Evolutionary conservation across 2,888 invertebrate genomes (phyloP), one percentile per base, ranked within the genome.

Genomic region (Ophioninae sp.): DNA sequence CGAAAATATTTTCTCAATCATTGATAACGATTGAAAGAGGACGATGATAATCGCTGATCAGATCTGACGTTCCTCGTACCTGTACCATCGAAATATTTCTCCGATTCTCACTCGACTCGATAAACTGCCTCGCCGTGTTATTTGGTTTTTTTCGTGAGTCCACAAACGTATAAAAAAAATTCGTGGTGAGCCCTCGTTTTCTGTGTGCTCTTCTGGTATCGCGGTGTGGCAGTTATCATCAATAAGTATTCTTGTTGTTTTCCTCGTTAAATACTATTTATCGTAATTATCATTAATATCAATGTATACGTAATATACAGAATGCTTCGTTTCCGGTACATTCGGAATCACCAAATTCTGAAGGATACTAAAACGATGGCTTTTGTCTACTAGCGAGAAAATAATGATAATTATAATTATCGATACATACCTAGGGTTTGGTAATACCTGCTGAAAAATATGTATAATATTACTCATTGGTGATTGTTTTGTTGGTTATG

Each of bases 211-310:
- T 30, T 30, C 59, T 17, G 56, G 61, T 82, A 86, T 86, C 84
- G 79, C 84, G 69, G 80, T 81, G 82, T 89, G 90, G 90, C 90
- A 90, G 90, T 90, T 39, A 87, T 90, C 87, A 79, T 88, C 86
- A 79, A 85, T 89, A 90, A 89, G 88, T 90, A 89, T 80, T 71
- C 51, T 64, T 71, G 41, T 74, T 71, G 30, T 65, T 22, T 72
- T 74, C 20, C 41, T 22, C 37, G 17, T 30, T 61, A 39, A 59
- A 72, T 7, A 73, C 73, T 73, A 73, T 80, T 76, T 76, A 79
- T 72, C 51, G 51, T 69, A 63, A 77, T 72, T 58, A 58, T 82
- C 44, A 78, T 77, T 56, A 74, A 69, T 76, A 77, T 77, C 56
- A 80, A 83, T 80, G 73, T 41, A 20, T 72, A 74, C 69, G 75